Evolutionary conservation across 2,113 vertebrate genomes (phyloP).

Genomic region (Cyanistes caeruleus): DNA sequence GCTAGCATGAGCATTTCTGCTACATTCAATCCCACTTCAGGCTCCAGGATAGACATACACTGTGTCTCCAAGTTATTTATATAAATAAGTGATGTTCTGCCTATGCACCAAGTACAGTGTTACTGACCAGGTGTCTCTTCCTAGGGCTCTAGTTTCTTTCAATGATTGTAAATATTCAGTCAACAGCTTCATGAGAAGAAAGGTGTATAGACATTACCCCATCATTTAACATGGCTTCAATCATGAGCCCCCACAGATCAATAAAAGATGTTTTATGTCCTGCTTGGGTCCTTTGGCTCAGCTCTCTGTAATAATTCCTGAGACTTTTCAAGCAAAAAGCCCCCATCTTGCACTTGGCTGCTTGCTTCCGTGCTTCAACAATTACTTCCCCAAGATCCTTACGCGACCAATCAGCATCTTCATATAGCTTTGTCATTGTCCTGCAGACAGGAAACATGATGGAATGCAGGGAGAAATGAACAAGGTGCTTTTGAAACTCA

Average conservation of each 20-base stretch:
- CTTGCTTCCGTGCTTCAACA: constrained; percentile 74
- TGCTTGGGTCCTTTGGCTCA: constrained; percentile 74
- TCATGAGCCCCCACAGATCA: constrained; percentile 84
- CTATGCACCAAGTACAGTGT: background rate
- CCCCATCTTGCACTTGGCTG: constrained; percentile 70
- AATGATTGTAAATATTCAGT: background rate
- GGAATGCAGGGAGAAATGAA: background rate
- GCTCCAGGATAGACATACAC: background rate
- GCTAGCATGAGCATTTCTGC: background rate
- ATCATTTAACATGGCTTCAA: constrained; percentile 81
- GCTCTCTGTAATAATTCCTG: constrained; percentile 73
- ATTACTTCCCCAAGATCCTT: constrained; percentile 73
- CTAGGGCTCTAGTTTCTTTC: background rate
- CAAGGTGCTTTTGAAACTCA: background rate
- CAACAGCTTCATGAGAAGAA: background rate
- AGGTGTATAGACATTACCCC: constrained; percentile 69
- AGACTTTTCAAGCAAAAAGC: constrained; percentile 76
- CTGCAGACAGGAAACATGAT: constrained; percentile 53
- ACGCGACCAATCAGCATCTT: constrained; percentile 84
- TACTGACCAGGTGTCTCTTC: background rate
- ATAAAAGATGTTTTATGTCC: constrained; percentile 82
- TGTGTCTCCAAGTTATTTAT: background rate
- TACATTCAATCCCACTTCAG: background rate
- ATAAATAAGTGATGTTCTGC: background rate
- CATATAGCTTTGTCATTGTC: constrained; percentile 83